Evolutionary conservation across 2,888 invertebrate species (phyloP).

Genomic region (Caenorhabditis becei): DNA sequence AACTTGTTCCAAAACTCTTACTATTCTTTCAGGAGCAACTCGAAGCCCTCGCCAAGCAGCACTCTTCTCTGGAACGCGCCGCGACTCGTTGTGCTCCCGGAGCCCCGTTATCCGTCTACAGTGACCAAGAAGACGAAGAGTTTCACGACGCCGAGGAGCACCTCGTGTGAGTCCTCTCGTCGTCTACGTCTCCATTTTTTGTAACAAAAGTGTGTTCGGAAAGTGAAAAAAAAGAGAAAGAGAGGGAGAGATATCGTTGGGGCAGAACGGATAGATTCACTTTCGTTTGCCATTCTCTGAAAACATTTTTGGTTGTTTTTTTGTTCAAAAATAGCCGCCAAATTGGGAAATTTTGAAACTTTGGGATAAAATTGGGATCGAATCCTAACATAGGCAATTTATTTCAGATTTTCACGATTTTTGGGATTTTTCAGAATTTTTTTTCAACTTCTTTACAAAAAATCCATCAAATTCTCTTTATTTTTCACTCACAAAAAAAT

Average conservation of each 20-base stretch:
- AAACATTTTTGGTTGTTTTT: no score
- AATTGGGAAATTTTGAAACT: no score
- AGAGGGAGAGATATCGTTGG: not conserved
- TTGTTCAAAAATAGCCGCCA: no score
- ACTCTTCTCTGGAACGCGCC: slow-evolving; percentile 92
- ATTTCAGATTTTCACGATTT: no score
- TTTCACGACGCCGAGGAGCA: slow-evolving; percentile 86
- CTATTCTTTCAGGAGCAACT: slow-evolving; percentile 89
- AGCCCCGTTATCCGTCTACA: slow-evolving; percentile 71
- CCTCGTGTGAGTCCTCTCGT: slow-evolving; percentile 31
- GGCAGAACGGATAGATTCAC: slow-evolving; percentile 19
- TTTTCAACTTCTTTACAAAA: no score
- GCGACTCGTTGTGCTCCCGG: slow-evolving; percentile 83
- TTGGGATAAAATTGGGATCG: no score
- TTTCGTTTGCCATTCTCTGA: slow-evolving; percentile 23
- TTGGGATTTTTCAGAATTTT: no score
- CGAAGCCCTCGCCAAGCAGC: slow-evolving; percentile 96
- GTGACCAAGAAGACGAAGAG: slow-evolving; percentile 84
- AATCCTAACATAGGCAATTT: no score
- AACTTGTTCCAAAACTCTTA: not conserved
- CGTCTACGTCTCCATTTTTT: slow-evolving; percentile 3
- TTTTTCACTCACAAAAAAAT: not conserved
- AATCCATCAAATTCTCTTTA: slow-evolving; percentile 5
- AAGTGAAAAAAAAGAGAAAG: not conserved
- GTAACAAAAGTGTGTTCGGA: slow-evolving; percentile 11